Base-by-base conservation (phyloP, 1,140 invertebrate species). In the Diploscapter pachys region DNA sequence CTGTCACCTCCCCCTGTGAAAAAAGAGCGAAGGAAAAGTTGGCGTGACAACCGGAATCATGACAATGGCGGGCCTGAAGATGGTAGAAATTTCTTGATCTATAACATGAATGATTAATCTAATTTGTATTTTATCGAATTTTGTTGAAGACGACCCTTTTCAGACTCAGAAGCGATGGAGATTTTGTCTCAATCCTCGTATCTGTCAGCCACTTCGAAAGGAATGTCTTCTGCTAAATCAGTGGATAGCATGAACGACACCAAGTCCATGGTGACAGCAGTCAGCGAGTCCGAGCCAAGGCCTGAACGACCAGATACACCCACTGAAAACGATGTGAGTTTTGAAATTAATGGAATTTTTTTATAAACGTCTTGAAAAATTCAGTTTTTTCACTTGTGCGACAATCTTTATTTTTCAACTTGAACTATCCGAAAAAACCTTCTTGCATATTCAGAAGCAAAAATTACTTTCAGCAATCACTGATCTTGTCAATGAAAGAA, bases 401-500 rank as follows among this genome's bases (percentile, higher is more conserved):
- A 8, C 63, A 50, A 31, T 49, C 63, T 13, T 65, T 49, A 6
- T 9, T 13, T 31, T 9, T 13, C 31, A 8, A 65, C 8, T 50
- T 13, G 63, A 50, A 8, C 63, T 65, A 13, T 65, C 6, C 51
- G 9, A 31, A 9, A 8, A 2, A 65, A 13, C 8, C 13, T 9
- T 9, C 8, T 2, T 68, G 5, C 66, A 68, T 52, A 68, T 55
- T 68, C n/a, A 55, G 6, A 53, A 52, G 6, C 6, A 6, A 64
- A 11, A 53, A 48, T 57, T 68, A 51, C 56, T 75, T 75, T 61
- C 54, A 76, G 69, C 31, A 69, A 73, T 54, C 59, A 8, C 54
- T 62, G 51, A 63, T 61, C 55, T 70, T 59, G 13, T 61, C 56
- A 4, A 55, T 91, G 91, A 76, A 93, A 94, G 81, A 93, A 93